phyloP scores from a whole-genome alignment of 2,797 vertebrate genomes.

The Lemur catta region DNA sequence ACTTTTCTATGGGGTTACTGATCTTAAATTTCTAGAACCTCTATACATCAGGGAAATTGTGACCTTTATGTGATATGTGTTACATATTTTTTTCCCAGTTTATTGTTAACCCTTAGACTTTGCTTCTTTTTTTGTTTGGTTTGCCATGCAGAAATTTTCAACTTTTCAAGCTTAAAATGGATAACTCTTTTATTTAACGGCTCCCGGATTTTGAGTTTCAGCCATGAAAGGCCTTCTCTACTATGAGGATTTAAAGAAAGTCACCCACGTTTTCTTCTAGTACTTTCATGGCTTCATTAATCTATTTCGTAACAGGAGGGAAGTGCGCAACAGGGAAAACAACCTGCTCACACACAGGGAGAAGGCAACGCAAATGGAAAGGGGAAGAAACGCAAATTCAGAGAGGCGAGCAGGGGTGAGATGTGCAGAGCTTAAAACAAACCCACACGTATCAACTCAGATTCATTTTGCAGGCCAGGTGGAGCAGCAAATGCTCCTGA shows the following conservation, averaged over 20 bases:
- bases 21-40: neutral
- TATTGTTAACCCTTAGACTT: neutral
- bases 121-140: neutral
- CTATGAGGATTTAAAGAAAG: neutral
- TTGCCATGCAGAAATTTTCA: neutral
- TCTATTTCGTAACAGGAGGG: neutral
- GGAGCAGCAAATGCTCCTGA: neutral
- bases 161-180: neutral
- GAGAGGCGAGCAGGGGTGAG: neutral
- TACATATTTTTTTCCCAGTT: neutral
- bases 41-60: neutral
- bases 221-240: neutral
- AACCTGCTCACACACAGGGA: neutral
- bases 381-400: neutral
- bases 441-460: neutral
- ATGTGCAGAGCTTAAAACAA: neutral
- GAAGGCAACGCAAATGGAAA: neutral
- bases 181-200: neutral
- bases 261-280: conserved; percentile 16
- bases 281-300: neutral
- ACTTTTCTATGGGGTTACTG: neutral
- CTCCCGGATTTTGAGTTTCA: neutral
- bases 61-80: neutral
- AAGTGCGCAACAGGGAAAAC: neutral
- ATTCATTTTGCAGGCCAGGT: neutral